Base-by-base conservation (phyloP, 1,140 invertebrate genomes). In the Drosophila varians region DNA sequence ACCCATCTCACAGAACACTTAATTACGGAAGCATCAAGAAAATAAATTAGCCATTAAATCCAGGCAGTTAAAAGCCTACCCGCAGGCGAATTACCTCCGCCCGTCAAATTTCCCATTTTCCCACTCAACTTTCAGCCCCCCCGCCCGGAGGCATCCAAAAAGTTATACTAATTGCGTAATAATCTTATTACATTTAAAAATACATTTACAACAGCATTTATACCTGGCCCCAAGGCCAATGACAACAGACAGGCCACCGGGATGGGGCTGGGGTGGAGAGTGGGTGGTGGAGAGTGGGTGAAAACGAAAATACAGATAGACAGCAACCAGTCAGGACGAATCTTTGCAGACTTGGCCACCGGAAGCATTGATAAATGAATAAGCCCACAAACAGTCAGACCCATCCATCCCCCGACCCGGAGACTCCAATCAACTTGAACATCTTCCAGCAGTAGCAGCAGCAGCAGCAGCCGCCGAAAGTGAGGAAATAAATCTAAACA, bases 181-280 rank as follows among this genome's bases (percentile, higher is more conserved):
- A 87, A 87, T 87, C 82, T 87, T 72, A 87, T 87, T 87, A 87
- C 82, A 87, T 87, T 87, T 82, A 87, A 82, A 87, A 86, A 86
- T 87, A 86, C 82, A 86, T 86, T 86, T 87, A 86, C 82, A 87
- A 84, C 72, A 76, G 76, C 72, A 84, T 84, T 84, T 86, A 86
- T 84, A 80, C 80, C 80, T 84, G 80, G 52, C 72, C 77, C 62
- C 52, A 73, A 76, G 80, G 76, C 76, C 72, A 79, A 75, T 57
- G 47, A 58, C 46, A 53, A 55, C 40, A 34, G 49, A 51, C 47
- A 26, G 43, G 48, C 34, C 8, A 25, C 11, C 8, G 26, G 3
- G 2, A 28, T 31, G 53, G 14, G 26, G 6, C 9, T 19, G 6
- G 40, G 46, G 36, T 14, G 8, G 36, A 38, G 14, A 38, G 34